Conservation (phyloP, 2,113 vertebrate species). For the Craseonycteris thonglongyai region DNA sequence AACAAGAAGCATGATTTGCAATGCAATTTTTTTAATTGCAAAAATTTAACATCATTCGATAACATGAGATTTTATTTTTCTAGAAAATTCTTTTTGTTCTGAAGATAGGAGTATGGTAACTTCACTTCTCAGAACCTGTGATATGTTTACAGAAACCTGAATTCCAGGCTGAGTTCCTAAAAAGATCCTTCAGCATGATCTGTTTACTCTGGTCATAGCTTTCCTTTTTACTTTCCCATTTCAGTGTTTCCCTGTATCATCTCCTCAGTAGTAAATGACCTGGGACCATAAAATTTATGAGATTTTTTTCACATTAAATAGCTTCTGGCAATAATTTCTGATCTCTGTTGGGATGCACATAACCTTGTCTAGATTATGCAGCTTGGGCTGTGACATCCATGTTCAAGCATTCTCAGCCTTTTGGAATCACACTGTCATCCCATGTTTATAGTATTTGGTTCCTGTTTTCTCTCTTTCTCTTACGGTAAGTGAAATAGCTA, state of each 20-base stretch:
- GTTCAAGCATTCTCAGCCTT: background rate
- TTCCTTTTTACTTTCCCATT: background rate
- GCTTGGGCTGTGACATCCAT: background rate
- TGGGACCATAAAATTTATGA: background rate
- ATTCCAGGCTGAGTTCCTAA: background rate
- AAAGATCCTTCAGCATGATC: background rate
- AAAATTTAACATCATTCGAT: background rate
- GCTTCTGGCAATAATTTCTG: background rate
- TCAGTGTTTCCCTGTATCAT: background rate
- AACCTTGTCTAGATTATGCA: background rate
- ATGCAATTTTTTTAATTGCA: background rate
- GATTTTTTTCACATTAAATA: background rate
- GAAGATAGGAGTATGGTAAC: background rate
- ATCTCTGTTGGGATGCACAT: background rate
- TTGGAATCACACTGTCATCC: background rate
- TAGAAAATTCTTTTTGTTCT: background rate
- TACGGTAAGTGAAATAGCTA: background rate
- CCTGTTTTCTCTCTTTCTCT: background rate
- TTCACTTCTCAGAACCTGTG: background rate
- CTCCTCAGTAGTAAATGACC: background rate
- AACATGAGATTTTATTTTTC: background rate
- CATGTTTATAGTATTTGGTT: background rate
- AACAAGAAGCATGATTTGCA: background rate
- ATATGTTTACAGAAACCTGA: background rate
- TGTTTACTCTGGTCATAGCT: background rate